phyloP scores from a whole-genome alignment of 2,113 vertebrate genomes.

The pig (Sus scrofa) region T2T-Sscrofa CM000814.6:34752001-34752500 shows the following conservation, averaged over 20 bases:
- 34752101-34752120: neutral
- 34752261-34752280: neutral
- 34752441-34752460: neutral
- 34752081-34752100: neutral
- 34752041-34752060: neutral
- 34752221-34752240: neutral
- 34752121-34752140: neutral
- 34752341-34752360: neutral
- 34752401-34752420: neutral
- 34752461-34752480: neutral
- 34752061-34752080: neutral
- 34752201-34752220: neutral
- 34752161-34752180: neutral
- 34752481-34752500: neutral
- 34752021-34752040: neutral
- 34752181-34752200: neutral
- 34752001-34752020: neutral
- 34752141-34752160: neutral
- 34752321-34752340: neutral
- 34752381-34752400: too few relatives aligned
- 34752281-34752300: neutral
- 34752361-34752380: fast-evolving
- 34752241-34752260: neutral
- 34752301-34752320: neutral
- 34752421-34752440: neutral